Evolutionary conservation across 2,888 invertebrate genomes (phyloP).

Genomic region (Eristalis tenax): DNA sequence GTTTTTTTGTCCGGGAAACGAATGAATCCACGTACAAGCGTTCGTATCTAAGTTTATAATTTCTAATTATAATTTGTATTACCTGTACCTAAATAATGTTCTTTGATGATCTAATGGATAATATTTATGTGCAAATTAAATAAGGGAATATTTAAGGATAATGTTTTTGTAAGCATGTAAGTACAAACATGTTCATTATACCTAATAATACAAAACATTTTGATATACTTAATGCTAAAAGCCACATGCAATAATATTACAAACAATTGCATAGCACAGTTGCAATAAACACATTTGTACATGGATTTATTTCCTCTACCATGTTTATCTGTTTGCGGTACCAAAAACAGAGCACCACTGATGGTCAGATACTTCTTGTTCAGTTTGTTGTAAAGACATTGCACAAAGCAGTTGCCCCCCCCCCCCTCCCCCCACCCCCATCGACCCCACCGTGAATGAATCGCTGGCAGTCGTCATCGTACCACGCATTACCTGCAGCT

Average conservation of each 20-base stretch:
- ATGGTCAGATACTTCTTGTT: conserved; percentile 36
- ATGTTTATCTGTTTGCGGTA: conserved; percentile 63
- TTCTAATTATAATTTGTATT: too few species aligned
- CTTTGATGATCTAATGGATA: too few species aligned
- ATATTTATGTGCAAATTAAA: too few species aligned
- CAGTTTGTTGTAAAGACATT: conserved; percentile 17
- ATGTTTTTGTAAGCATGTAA: background rate
- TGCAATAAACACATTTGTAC: conserved; percentile 56
- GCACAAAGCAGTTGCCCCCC: conserved; percentile 27
- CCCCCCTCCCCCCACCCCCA: too few species aligned
- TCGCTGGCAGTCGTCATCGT: conserved; percentile 4
- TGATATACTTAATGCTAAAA: background rate
- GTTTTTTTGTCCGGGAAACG: too few species aligned
- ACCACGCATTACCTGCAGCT: conserved; percentile 22
- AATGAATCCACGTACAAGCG: too few species aligned
- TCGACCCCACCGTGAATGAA: conserved; percentile 44
- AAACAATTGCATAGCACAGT: conserved; percentile 19
- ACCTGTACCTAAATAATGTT: too few species aligned
- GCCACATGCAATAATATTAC: background rate
- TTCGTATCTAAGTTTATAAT: too few species aligned
- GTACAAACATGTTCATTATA: conserved; percentile 4
- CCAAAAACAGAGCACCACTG: conserved; percentile 66
- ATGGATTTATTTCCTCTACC: conserved; percentile 39
- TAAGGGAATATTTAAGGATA: too few species aligned
- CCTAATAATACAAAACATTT: background rate